phyloP scores from a whole-genome alignment of 2,888 invertebrate genomes.

The Atethmia centrago region DNA sequence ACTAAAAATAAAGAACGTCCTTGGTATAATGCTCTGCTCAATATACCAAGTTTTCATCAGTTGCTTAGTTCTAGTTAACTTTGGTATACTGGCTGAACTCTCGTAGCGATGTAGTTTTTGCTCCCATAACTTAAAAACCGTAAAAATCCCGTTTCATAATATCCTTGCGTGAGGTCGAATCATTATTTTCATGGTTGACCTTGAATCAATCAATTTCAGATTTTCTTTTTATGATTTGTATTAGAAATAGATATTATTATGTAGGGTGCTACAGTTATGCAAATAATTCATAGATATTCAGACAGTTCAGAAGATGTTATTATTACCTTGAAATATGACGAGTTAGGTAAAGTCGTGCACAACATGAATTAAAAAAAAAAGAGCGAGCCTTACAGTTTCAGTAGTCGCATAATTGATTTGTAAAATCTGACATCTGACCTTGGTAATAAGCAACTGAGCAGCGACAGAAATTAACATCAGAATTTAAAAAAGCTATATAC shows the following conservation, averaged over 20 bases:
- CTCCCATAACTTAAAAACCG: slow-evolving; percentile 15
- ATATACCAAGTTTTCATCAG: slow-evolving; percentile 3
- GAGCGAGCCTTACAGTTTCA: too few species aligned
- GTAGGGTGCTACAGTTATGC: background rate
- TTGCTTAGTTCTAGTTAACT: slow-evolving; percentile 1
- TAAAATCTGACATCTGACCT: too few species aligned
- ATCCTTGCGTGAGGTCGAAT: slow-evolving; percentile 30
- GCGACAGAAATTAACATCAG: too few species aligned
- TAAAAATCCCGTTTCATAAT: slow-evolving; percentile 28
- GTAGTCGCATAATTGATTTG: too few species aligned
- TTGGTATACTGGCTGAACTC: background rate
- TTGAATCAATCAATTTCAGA: background rate
- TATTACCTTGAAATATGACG: background rate
- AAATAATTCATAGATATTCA: slow-evolving; percentile 5
- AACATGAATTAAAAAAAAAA: background rate
- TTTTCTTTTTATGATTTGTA: background rate
- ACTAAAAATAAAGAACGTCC: background rate
- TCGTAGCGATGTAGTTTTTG: slow-evolving; percentile 9
- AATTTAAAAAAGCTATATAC: too few species aligned
- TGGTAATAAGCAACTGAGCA: too few species aligned
- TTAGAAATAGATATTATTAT: background rate
- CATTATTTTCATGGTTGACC: slow-evolving; percentile 24
- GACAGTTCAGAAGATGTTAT: background rate
- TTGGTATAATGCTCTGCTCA: background rate
- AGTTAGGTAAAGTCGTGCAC: slow-evolving; percentile 4